Evolutionary conservation across 2,888 invertebrate genomes (phyloP).

Genomic region (Temnothorax rugatulus): DNA sequence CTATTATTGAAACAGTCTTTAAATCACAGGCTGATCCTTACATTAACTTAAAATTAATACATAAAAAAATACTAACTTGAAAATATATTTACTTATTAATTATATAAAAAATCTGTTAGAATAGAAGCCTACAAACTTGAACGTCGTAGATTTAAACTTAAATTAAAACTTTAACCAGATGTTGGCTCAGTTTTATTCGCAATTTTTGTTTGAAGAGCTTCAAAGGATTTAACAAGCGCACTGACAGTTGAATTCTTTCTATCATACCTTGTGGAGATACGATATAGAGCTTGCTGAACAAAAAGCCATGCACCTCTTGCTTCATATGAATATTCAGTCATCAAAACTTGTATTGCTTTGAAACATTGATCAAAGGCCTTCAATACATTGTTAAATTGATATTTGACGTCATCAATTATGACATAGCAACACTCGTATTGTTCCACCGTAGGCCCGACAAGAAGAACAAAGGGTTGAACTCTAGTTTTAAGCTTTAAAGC

Average conservation of each 20-base stretch:
- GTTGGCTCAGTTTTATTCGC: not conserved
- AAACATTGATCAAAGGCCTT: constrained; percentile 19
- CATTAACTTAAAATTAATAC: no score
- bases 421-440: not conserved
- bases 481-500: constrained; percentile 17
- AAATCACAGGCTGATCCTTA: no score
- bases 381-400: constrained; percentile 6
- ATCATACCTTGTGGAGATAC: constrained; percentile 13
- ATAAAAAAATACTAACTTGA: no score
- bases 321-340: constrained; percentile 8
- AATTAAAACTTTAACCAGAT: not conserved
- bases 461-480: constrained; percentile 15
- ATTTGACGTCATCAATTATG: constrained; percentile 1
- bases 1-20: no score
- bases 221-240: constrained; percentile 6
- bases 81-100: no score
- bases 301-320: constrained; percentile 10
- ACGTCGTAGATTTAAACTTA: no score
- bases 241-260: constrained; percentile 4
- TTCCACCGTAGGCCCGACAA: constrained; percentile 2
- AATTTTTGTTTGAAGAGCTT: not conserved
- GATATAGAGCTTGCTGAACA: constrained; percentile 23
- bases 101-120: no score
- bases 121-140: no score
- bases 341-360: constrained; percentile 15